A percentile compares a stretch with the other conserved stretches of the same genome.
phyloP scores from a whole-genome alignment of 2,888 invertebrate species.

The Tenodera sinensis region DNA sequence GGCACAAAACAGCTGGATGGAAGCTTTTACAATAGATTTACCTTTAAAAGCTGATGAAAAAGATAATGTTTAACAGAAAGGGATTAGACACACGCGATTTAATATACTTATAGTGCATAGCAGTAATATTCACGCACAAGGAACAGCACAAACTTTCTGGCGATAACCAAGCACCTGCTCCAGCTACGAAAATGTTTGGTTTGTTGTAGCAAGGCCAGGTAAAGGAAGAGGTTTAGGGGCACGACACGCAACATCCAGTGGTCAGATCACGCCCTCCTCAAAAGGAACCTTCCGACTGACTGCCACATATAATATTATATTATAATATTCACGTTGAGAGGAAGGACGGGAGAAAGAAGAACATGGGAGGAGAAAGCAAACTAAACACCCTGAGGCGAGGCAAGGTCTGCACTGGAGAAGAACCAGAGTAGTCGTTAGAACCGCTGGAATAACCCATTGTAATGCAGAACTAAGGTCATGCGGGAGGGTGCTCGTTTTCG shows the following conservation, averaged over 20 bases:
- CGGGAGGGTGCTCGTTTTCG: background rate
- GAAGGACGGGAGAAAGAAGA: background rate
- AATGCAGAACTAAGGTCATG: background rate
- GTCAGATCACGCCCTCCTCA: slow-evolving; percentile 1
- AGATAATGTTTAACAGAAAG: too few relatives aligned
- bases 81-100: too few relatives aligned
- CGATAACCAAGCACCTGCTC: too few relatives aligned
- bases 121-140: too few relatives aligned
- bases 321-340: slow-evolving; percentile 1
- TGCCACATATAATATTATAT: slow-evolving; percentile 11
- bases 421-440: background rate
- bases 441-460: background rate
- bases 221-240: background rate
- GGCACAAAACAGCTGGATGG: too few relatives aligned
- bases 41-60: too few relatives aligned
- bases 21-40: too few relatives aligned
- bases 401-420: background rate
- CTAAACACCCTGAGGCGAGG: slow-evolving; percentile 12
- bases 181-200: too few relatives aligned
- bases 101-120: too few relatives aligned
- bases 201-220: background rate
- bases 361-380: background rate
- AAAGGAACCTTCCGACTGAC: background rate
- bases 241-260: background rate
- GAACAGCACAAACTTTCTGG: too few relatives aligned